Evolutionary conservation across 2,888 invertebrate species (phyloP).

Genomic region (Tachystola acroxantha): DNA sequence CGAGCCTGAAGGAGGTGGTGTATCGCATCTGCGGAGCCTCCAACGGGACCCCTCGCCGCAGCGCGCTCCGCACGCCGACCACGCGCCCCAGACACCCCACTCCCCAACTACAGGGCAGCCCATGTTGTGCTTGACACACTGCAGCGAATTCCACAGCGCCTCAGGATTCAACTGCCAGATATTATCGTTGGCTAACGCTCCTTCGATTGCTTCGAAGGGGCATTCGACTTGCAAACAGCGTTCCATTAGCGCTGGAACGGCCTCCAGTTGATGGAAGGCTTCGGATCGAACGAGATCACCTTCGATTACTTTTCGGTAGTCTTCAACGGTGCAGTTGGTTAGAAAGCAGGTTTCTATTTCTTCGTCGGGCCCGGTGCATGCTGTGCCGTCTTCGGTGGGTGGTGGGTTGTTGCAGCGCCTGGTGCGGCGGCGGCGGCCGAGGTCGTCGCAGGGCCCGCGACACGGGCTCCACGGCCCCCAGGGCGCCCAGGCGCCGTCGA

Average conservation of each 20-base stretch:
- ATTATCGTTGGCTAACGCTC: constrained; percentile 45
- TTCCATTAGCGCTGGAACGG: constrained; percentile 57
- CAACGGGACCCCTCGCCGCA: constrained; percentile 58
- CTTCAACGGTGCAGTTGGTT: constrained; percentile 54
- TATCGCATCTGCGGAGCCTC: constrained; percentile 56
- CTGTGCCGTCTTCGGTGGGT: constrained; percentile 56
- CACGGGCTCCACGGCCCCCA: constrained; percentile 69
- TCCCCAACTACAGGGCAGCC: constrained; percentile 67
- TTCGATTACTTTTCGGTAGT: constrained; percentile 49
- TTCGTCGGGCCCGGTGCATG: constrained; percentile 55
- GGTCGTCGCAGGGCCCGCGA: constrained; percentile 62
- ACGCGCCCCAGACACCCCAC: constrained; percentile 61
- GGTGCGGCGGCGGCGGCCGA: constrained; percentile 51
- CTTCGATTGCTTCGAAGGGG: constrained; percentile 57
- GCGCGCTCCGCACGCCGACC: constrained; percentile 61
- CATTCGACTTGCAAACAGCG: constrained; percentile 65
- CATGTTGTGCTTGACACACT: constrained; percentile 68
- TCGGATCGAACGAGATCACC: constrained; percentile 47
- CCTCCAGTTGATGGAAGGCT: constrained; percentile 54
- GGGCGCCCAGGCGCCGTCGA: constrained; percentile 69
- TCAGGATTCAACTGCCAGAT: constrained; percentile 62
- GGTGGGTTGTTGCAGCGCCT: constrained; percentile 64
- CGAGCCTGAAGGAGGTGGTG: constrained; percentile 54
- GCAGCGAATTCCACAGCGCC: constrained; percentile 66
- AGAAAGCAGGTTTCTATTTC: constrained; percentile 58